Evolutionary conservation across 2,113 vertebrate genomes (phyloP).

Genomic region (Paratilapia polleni): DNA sequence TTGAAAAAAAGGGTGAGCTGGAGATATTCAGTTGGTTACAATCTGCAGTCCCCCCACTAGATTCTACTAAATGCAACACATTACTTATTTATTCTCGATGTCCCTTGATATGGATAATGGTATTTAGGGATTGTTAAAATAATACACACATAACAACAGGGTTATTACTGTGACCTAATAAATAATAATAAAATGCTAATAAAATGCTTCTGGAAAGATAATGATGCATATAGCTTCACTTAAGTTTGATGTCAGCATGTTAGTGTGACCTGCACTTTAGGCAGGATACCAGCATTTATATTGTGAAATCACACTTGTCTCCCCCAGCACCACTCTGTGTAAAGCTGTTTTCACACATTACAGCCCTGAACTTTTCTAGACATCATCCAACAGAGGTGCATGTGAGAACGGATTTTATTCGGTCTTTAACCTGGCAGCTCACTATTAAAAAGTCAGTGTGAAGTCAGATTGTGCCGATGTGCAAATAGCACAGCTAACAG

Average conservation of each 20-base stretch:
- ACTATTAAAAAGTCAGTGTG: not conserved
- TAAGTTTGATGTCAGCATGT: not conserved
- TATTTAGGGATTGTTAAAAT: not conserved
- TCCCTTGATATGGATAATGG: not conserved
- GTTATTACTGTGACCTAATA: not conserved
- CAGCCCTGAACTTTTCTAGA: not conserved
- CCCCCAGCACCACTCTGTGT: not conserved
- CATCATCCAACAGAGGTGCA: not conserved
- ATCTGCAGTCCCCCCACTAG: not conserved
- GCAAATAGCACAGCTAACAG: not conserved
- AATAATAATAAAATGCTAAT: not conserved
- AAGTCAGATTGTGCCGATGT: not conserved
- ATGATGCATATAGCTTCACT: not conserved
- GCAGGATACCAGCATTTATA: not conserved
- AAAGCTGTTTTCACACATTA: not conserved
- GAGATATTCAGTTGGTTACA: too few relatives aligned
- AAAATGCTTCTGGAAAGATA: not conserved
- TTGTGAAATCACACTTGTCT: too few relatives aligned
- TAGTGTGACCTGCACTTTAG: not conserved
- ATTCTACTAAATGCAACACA: not conserved
- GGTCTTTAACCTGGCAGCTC: not conserved
- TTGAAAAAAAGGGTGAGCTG: too few relatives aligned
- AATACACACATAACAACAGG: not conserved
- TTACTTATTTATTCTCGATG: not conserved
- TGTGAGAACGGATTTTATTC: not conserved